Percentiles rank a stretch among this genome's conserved stretches.
Evolutionary conservation across 2,113 vertebrate species (phyloP).

Genomic region (Orycteropus afer): DNA sequence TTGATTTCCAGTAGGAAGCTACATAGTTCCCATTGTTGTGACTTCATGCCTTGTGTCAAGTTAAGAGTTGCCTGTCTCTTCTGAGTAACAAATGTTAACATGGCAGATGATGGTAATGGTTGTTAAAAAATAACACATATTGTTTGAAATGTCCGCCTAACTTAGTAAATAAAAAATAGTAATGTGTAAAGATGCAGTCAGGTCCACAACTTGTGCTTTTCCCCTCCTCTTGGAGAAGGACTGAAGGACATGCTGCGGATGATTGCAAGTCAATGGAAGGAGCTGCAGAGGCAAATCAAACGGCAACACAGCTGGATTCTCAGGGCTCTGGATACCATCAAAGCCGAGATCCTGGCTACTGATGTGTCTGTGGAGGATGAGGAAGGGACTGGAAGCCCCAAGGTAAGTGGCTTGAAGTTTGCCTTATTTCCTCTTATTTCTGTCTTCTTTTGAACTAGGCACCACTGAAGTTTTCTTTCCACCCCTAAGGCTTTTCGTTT

Average conservation of each 20-base stretch:
- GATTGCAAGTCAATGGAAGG: conserved; percentile 96
- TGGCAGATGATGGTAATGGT: not conserved
- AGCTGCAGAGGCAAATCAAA: conserved; percentile 98
- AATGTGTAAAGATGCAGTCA: conserved; percentile 41
- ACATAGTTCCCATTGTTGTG: not conserved
- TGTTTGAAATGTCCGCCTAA: conserved; percentile 61
- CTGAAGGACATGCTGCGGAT: conserved; percentile 96
- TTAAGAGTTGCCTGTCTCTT: conserved; percentile 13
- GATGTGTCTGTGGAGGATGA: conserved; percentile 89
- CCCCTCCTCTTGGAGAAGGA: conserved; percentile 88
- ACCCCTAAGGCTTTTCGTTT: conserved; percentile 89
- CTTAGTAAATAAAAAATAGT: conserved; percentile 57
- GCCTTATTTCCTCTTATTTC: conserved; percentile 87
- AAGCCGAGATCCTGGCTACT: conserved; percentile 93
- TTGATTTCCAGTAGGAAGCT: not conserved
- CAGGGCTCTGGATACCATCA: conserved; percentile 94
- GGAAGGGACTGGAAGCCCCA: conserved; percentile 88
- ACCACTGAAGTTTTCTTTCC: conserved; percentile 89
- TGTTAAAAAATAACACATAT: not conserved
- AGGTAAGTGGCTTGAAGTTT: conserved; percentile 92
- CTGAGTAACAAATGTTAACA: conserved; percentile 42
- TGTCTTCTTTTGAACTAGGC: conserved; percentile 88
- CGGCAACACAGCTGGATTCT: conserved; percentile 99
- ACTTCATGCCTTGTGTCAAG: not conserved
- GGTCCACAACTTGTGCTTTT: conserved; percentile 73